Conservation (phyloP, 1,140 invertebrate species). For the Aporrectodea caliginosa region DNA sequence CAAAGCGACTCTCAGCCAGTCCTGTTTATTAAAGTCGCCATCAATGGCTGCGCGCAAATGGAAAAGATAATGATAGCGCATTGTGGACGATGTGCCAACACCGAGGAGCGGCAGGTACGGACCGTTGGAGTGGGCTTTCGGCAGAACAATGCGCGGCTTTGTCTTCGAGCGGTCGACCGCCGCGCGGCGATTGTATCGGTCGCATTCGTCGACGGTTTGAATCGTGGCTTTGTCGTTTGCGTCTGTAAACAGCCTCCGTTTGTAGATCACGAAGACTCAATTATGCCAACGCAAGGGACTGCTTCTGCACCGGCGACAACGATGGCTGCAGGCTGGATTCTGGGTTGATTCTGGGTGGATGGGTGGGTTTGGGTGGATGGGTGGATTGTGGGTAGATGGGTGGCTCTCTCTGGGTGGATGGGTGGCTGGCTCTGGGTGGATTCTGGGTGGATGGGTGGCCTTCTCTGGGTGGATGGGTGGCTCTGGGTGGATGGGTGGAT, state of each 20-base stretch:
- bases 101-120: not conserved
- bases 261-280: not conserved
- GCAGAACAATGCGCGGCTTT: not conserved
- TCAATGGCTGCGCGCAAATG: not conserved
- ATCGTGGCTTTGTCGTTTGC: not conserved
- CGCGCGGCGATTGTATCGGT: not conserved
- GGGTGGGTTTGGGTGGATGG: no score
- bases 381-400: no score
- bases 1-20: not conserved
- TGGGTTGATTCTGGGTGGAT: no score
- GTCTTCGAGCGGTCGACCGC: not conserved
- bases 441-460: no score
- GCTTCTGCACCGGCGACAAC: no score
- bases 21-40: not conserved
- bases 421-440: no score
- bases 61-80: not conserved
- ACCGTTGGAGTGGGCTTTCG: not conserved
- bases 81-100: not conserved
- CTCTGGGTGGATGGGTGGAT: no score
- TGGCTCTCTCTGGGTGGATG: no score
- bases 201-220: not conserved
- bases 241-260: not conserved
- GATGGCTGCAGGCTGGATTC: no score
- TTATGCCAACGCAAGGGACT: no score
- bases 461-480: no score